Conservation (phyloP, 2,888 invertebrate species). For the Drosophila neoperkinsi region DNA sequence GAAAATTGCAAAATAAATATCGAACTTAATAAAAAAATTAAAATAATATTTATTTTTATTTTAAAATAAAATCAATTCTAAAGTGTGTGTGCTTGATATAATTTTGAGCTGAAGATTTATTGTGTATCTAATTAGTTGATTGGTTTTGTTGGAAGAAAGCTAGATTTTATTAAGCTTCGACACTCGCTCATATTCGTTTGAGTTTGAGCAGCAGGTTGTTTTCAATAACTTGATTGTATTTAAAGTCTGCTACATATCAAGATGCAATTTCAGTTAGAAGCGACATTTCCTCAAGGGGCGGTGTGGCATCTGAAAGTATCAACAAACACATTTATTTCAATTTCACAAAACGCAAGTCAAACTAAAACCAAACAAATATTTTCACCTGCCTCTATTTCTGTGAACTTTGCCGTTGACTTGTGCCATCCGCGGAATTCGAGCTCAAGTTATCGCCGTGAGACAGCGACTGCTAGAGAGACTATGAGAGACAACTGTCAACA, state of each 20-base stretch:
- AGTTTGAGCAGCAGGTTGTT: background rate
- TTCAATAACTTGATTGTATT: slow-evolving; percentile 8
- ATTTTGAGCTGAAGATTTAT: too few species aligned
- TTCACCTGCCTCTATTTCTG: slow-evolving; percentile 18
- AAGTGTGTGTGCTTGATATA: background rate
- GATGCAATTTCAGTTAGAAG: slow-evolving; percentile 10
- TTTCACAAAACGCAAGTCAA: slow-evolving; percentile 54
- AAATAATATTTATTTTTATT: slow-evolving; percentile 11
- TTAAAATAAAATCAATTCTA: background rate
- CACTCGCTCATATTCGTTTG: background rate
- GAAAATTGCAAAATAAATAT: slow-evolving; percentile 43
- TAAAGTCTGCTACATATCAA: slow-evolving; percentile 1
- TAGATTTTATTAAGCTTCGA: background rate
- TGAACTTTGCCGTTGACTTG: slow-evolving; percentile 55
- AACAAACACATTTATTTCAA: slow-evolving; percentile 58
- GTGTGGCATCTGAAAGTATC: slow-evolving; percentile 36
- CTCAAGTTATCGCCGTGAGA: slow-evolving; percentile 47
- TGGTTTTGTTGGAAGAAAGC: background rate
- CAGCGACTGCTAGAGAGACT: slow-evolving; percentile 8
- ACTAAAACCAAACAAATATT: slow-evolving; percentile 64
- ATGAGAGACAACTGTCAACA: slow-evolving; percentile 68
- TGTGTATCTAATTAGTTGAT: background rate
- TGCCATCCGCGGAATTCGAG: slow-evolving; percentile 44
- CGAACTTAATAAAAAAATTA: background rate
- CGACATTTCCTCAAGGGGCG: slow-evolving; percentile 7